phyloP scores from a whole-genome alignment of 2,113 vertebrate species.

The Corythornis cristatus region DNA sequence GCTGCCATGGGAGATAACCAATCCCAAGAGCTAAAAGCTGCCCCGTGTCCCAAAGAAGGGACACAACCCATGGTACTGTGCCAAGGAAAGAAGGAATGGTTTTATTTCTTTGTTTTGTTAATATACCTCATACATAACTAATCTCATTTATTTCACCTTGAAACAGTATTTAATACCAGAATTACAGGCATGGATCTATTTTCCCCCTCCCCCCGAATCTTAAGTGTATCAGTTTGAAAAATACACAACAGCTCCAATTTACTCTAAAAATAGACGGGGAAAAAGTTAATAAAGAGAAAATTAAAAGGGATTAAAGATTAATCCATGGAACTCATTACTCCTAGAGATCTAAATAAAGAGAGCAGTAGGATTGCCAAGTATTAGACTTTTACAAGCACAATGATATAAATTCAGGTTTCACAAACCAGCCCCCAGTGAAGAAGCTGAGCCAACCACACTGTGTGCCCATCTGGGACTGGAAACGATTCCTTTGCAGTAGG shows the following conservation, averaged over 20 bases:
- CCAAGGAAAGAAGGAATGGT: background rate
- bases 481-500: background rate
- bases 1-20: background rate
- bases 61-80: background rate
- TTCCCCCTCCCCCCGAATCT: background rate
- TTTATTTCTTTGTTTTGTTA: background rate
- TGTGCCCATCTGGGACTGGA: rapidly evolving
- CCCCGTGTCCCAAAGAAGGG: background rate
- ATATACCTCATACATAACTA: background rate
- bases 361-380: background rate
- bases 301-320: slow-evolving; percentile 46
- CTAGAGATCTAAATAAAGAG: slow-evolving; percentile 5
- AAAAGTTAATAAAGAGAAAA: slow-evolving; percentile 9
- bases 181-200: background rate
- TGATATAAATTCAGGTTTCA: background rate
- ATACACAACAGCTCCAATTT: background rate
- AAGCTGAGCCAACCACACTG: background rate
- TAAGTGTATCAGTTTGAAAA: slow-evolving; percentile 3
- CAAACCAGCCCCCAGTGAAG: rapidly evolving
- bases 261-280: background rate
- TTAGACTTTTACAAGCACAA: background rate
- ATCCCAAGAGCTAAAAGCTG: background rate
- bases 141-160: background rate
- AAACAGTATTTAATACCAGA: background rate
- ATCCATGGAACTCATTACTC: slow-evolving; percentile 31